Base-by-base conservation (phyloP, 1,140 invertebrate genomes). In the Yoshiicerus persimilis region DNA sequence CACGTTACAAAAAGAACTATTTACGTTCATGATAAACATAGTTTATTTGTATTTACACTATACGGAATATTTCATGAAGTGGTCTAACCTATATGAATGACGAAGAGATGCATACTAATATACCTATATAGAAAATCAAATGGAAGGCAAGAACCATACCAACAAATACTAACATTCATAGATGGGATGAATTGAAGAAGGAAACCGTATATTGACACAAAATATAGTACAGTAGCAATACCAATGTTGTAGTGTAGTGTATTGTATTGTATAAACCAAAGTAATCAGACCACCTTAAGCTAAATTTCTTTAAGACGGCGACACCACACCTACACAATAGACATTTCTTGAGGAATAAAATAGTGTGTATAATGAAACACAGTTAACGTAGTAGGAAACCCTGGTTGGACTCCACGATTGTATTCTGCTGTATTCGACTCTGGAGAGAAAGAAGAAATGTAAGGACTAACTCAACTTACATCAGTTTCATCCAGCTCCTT, bases 401-500 rank as follows among this genome's bases (percentile, higher is more conserved):
- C 66, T 16, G 30, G 32, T 80, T 36, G 32, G 16, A 80, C 34
- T 36, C 32, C 20, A 38, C 30, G 30, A 80, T 36, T 38, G 2
- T 16, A 77, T 77, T 32, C 32, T 36, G 20, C 10, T 80, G 5
- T 36, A 32, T 80, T 80, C 75, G 32, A 80, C 30, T 80, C 30
- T 34, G 23, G 75, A 80, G 75, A 34, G 64, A 30, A 56, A 56
- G 47, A 56, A n/a, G 47, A 56, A 56, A 56, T n/a, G 16, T 56
- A 56, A 56, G 16, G 32, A 80, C 34, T 80, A 80, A 80, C 75
- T 80, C 75, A 80, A 80, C 34, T 80, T 34, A 80, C 75, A 80
- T 80, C 75, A 80, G 75, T 80, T 80, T 80, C 75, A 80, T 80
- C 75, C 75, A 80, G 16, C 34, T 80, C 32, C 75, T 80, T 36